phyloP scores from a whole-genome alignment of 2,113 vertebrate species.

The Cyphomyrus plagiostoma region DNA sequence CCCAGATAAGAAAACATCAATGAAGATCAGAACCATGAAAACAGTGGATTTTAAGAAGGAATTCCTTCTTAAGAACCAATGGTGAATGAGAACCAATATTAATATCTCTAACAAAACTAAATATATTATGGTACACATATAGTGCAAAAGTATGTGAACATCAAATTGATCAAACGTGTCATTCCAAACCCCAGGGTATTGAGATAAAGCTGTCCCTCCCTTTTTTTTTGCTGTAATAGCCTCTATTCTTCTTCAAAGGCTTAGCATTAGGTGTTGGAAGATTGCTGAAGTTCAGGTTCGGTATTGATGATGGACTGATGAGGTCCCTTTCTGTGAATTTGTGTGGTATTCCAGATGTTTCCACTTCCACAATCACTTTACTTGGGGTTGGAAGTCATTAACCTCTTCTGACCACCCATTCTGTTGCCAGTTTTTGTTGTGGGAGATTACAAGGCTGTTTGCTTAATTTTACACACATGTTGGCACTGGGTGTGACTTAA shows the following conservation, averaged over 20 bases:
- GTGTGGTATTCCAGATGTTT: neutral
- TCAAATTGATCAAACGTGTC: neutral
- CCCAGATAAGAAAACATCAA: neutral
- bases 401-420: neutral
- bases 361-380: neutral
- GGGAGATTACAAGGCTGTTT: neutral
- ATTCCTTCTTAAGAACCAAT: neutral
- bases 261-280: neutral
- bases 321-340: neutral
- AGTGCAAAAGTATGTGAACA: neutral
- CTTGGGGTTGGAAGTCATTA: neutral
- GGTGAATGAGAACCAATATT: neutral
- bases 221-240: neutral
- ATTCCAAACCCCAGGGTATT: neutral
- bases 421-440: neutral
- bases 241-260: neutral
- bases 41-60: neutral
- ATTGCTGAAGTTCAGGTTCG: neutral
- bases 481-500: neutral
- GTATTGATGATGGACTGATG: neutral
- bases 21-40: neutral
- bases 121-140: neutral
- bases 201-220: neutral
- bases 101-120: neutral
- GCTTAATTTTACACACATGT: neutral